Evolutionary conservation across 2,888 invertebrate species (phyloP).

Genomic region (Lysandra bellargus): DNA sequence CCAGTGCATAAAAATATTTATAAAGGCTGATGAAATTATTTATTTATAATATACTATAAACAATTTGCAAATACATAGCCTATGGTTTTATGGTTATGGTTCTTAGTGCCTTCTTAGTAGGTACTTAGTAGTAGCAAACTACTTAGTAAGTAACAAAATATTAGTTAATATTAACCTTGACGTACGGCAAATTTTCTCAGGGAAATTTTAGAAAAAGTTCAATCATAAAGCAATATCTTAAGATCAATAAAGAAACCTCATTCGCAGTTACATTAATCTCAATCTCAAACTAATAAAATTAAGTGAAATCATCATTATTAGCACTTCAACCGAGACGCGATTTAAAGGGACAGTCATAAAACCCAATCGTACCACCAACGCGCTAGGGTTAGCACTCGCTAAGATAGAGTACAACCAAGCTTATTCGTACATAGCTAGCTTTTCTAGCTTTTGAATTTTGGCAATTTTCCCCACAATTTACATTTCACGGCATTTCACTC

Average conservation of each 20-base stretch:
- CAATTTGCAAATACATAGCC: too few species aligned
- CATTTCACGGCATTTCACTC: not conserved
- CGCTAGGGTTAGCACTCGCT: not conserved
- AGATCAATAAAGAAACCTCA: not conserved
- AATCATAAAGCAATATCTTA: conserved; percentile 1
- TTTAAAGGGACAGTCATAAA: conserved; percentile 13
- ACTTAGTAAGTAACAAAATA: too few species aligned
- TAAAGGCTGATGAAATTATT: too few species aligned
- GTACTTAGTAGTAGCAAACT: too few species aligned
- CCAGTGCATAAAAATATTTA: too few species aligned
- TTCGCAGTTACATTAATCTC: not conserved
- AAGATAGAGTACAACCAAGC: not conserved
- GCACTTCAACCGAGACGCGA: conserved; percentile 10
- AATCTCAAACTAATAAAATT: conserved; percentile 19
- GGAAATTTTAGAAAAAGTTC: conserved; percentile 2
- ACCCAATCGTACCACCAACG: conserved; percentile 33
- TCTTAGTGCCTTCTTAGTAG: too few species aligned
- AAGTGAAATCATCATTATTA: conserved; percentile 17
- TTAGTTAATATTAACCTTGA: not conserved
- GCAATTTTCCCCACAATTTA: not conserved
- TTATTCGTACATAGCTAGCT: not conserved
- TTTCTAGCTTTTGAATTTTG: not conserved
- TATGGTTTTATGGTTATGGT: too few species aligned
- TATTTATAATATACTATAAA: too few species aligned
- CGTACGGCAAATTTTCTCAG: not conserved